Percentiles rank a stretch among this genome's conserved stretches.
These are phyloP conservation scores for Cossypha dichroa DNA, from an alignment of 2,797 vertebrate genomes.

Conservation along the genomic window DNA sequence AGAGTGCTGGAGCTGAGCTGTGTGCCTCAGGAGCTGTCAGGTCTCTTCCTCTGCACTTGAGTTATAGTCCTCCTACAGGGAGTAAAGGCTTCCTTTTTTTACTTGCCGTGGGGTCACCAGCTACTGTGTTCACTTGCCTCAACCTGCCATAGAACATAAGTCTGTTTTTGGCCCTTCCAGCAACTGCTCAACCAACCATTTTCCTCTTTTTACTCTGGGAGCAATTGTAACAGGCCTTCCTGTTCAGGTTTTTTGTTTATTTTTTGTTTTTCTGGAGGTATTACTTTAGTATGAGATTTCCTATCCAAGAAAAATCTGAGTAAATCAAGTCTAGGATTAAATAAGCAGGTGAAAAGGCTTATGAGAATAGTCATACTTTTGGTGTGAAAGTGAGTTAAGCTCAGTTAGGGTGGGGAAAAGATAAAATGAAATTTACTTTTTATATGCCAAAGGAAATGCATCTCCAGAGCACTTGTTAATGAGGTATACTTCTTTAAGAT, in stretches of 20 bases:
- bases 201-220: not conserved
- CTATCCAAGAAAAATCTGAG: not conserved
- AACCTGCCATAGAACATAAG: not conserved
- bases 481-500: not conserved
- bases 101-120: not conserved
- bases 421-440: not conserved
- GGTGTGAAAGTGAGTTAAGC: not conserved
- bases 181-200: not conserved
- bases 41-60: not conserved
- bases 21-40: not conserved
- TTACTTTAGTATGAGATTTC: not conserved
- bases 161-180: not conserved
- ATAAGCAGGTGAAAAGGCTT: not conserved
- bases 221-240: not conserved
- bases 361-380: not conserved
- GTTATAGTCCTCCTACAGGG: not conserved
- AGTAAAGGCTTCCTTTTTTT: not conserved
- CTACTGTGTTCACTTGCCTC: not conserved
- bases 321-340: not conserved
- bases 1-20: not conserved
- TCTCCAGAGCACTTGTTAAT: not conserved
- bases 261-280: not conserved
- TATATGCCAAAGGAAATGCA: not conserved
- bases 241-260: not conserved
- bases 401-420: not conserved